Evolutionary conservation across 2,888 invertebrate genomes (phyloP).

Genomic region (Eupithecia tripunctaria): DNA sequence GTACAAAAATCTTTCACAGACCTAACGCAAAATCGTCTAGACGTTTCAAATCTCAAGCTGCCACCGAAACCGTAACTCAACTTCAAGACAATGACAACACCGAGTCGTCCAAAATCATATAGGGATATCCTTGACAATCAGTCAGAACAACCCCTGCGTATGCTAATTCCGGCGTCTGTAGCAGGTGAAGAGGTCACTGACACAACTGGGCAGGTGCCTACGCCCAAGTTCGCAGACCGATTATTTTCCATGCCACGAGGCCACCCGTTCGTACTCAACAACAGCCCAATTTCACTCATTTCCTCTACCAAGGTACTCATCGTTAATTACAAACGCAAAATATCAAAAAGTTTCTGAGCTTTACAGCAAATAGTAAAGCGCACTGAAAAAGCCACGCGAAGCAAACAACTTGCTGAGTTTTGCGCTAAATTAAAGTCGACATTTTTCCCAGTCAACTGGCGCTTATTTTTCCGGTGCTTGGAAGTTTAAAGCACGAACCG

Average conservation of each 20-base stretch:
- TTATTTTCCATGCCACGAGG: constrained; percentile 44
- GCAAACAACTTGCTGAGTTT: neutral
- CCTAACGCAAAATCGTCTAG: neutral
- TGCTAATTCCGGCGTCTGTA: constrained; percentile 63
- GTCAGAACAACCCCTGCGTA: constrained; percentile 53
- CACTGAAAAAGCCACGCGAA: neutral
- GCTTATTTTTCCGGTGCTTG: neutral
- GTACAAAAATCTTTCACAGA: neutral
- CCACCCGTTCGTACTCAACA: constrained; percentile 29
- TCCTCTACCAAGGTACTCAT: constrained; percentile 38
- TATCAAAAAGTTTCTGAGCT: neutral
- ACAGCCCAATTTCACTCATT: constrained; percentile 55
- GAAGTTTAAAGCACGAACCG: neutral
- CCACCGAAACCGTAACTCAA: neutral
- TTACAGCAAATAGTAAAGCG: constrained; percentile 3
- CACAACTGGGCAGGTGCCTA: constrained; percentile 71
- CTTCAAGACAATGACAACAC: neutral
- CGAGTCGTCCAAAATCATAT: constrained; percentile 18
- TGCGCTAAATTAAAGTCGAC: neutral
- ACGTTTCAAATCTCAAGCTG: neutral
- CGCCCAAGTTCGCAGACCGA: constrained; percentile 45
- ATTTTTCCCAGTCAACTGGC: neutral
- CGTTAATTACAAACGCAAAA: neutral
- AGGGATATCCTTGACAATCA: constrained; percentile 47
- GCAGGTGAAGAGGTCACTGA: constrained; percentile 81